Base-by-base conservation (phyloP, 2,113 vertebrate species). In the Notarius lentiginosus region DNA sequence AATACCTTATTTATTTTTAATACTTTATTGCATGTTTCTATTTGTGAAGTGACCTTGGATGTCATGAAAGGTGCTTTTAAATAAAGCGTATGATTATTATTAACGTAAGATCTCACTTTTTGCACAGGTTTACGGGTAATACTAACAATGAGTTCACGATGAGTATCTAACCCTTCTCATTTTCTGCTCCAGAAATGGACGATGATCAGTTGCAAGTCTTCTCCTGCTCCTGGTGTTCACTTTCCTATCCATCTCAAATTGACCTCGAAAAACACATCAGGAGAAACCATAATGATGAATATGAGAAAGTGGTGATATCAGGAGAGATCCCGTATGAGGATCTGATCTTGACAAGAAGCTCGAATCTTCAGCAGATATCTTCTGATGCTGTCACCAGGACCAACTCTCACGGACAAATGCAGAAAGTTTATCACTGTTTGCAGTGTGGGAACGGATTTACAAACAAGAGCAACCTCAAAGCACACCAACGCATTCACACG, bases 371-470 rank as follows among this genome's bases (percentile, higher is more conserved):
- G 24, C 49, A 58, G 2, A 58, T 79, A 58, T 11, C 77, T 30
- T 34, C 27, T 18, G 49, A 17, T n/a, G 9, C 75, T 4, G 7
- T 30, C 17, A n/a, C 5, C 4, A n/a, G 24, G 7, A 77, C 5
- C 72, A 79, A 0, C 75, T 55, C 49, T 55, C 24, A 15, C 2
- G 30, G 75, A 79, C 24, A 55, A 41, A 15, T 55, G 24, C 75
- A 55, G 24, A 79, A 79, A 20, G 77, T 79, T 17, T 79, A 79
- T 58, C 55, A 10, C 7, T 79, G 77, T 34, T 20, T 34, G 77
- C 15, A 79, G 77, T 79, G 77, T 5, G 77, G 77, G 77, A 79
- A 79, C 12, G 11, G 77, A 34, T 79, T 79, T 34, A 79, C 77
- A 14, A 79, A 79, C 77, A 56, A 12, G 55, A 79, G 77, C 20